Conservation (phyloP, 2,113 vertebrate species). For the Carettochelys insculpta region DNA sequence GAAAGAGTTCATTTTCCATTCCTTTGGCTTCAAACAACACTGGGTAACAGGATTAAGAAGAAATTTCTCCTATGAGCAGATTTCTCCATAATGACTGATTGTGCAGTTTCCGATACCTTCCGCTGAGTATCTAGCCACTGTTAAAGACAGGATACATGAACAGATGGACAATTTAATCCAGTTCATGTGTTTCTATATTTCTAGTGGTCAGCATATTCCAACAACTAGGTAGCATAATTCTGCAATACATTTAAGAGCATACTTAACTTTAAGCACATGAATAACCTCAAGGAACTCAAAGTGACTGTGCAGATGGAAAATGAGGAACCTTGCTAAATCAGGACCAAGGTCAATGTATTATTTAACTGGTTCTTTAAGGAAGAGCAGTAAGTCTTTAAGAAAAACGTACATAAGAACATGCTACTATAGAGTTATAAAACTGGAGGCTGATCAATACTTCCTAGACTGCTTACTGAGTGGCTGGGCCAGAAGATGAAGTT, state of each 20-base stretch:
- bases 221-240: neutral
- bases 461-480: conserved; percentile 34
- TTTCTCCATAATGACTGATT: neutral
- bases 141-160: neutral
- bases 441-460: conserved; percentile 39
- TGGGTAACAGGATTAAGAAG: neutral
- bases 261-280: neutral
- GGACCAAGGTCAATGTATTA: conserved; percentile 2
- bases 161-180: neutral
- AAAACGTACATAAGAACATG: conserved; percentile 5
- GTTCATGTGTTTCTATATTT: neutral
- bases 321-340: neutral
- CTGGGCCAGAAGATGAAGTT: conserved; percentile 49
- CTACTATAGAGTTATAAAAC: neutral
- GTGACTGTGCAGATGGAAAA: neutral
- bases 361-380: neutral
- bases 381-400: neutral
- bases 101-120: neutral
- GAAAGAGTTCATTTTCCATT: no score
- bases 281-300: neutral
- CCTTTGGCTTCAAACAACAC: no score
- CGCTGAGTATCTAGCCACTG: fast-evolving
- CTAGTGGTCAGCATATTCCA: neutral
- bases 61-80: fast-evolving
- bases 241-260: neutral